Evolutionary conservation across 2,888 invertebrate genomes (phyloP), one percentile per base, ranked within the genome.

Genomic region (Diabrotica balteata): DNA sequence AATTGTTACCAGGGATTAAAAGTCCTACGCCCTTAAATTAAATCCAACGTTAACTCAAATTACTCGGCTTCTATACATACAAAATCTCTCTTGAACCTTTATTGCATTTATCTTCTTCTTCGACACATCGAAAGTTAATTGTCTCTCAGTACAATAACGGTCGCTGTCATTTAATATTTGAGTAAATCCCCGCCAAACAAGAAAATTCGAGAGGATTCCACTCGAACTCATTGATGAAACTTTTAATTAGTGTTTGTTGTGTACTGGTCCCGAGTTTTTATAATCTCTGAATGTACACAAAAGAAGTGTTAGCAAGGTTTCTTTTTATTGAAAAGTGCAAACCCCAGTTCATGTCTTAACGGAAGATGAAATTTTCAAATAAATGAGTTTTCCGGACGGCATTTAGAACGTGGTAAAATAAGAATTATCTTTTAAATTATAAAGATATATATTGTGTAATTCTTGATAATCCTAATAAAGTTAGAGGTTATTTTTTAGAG

Each of bases 181-280:
- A 7, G 9, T 32, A 52, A 52, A 52, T 32, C 17, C 52, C 9
- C 32, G 32, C 32, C 8, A 52, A 52, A 52, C 52, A 52, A 10
- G 52, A 52, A 52, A 52, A 52, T 52, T 32, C 32, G 52, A 52
- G 52, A 52, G 6, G 22, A 52, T 10, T 52, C 32, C 32, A 32
- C 52, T 52, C 52, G 32, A 8, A 9, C 32, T 52, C 32, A 32
- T 22, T 52, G 52, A 52, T 52, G 32, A 52, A 52, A 52, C 52
- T 52, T 52, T 52, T 52, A 52, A 52, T 52, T 52, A 52, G 17
- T 52, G 22, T 52, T 52, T 52, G 52, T 9, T 52, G 32, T 32
- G 52, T 52, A 32, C 32, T 52, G 9, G 22, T 32, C 22, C 7
- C 8, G 32, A 22, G 52, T 52, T 52, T 52, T 52, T 52, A 3